Conservation (phyloP, 1,140 invertebrate genomes). For the Venturia canescens region DNA sequence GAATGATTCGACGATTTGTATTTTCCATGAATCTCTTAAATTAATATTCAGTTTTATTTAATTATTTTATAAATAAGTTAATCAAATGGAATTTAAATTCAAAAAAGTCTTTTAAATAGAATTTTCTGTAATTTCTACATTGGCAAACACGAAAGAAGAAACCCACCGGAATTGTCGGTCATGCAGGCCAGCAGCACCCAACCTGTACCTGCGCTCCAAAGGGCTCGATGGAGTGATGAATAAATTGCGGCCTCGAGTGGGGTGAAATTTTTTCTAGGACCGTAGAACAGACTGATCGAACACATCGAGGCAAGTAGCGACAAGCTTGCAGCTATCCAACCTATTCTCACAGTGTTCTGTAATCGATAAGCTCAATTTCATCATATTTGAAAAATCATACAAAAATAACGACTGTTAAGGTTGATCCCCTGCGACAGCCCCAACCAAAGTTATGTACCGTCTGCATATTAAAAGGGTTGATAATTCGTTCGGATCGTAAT, state of each 20-base stretch:
- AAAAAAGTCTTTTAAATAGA: no score
- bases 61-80: no score
- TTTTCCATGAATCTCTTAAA: not conserved
- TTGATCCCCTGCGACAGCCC: no score
- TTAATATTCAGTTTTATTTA: not conserved
- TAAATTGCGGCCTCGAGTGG: constrained; percentile 81
- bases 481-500: no score
- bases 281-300: constrained; percentile 81
- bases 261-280: constrained; percentile 78
- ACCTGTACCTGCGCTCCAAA: constrained; percentile 82
- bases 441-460: no score
- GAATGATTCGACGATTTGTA: constrained; percentile 2
- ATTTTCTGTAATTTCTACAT: no score
- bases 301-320: constrained; percentile 79
- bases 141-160: constrained; percentile 48
- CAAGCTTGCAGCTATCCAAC: constrained; percentile 79
- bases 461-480: no score
- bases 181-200: constrained; percentile 86
- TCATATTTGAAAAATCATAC: constrained; percentile 1
- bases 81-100: no score
- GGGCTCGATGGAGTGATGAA: constrained; percentile 80
- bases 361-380: constrained; percentile 36
- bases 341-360: constrained; percentile 77
- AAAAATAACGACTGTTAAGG: no score
- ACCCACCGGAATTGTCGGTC: constrained; percentile 83